These are phyloP conservation scores for Thripadectes ignobilis DNA, from an alignment of 2,797 vertebrate species.

Conservation along the genomic window DNA sequence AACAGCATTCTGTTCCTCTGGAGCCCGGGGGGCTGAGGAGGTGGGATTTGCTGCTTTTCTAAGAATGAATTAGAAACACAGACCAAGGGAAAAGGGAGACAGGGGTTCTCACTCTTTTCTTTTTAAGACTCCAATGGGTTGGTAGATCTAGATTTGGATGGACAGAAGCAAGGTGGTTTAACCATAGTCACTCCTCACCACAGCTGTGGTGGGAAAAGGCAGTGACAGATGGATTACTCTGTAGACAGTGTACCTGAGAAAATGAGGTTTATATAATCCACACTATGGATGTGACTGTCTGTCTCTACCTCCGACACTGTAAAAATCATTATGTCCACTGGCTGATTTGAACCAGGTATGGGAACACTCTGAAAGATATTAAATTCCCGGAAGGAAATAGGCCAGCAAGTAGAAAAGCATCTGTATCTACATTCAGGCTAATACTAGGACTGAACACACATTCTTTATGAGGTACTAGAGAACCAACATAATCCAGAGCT, in stretches of 20 bases:
- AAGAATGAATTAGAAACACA: background rate
- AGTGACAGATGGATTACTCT: background rate
- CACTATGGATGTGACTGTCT: accelerated
- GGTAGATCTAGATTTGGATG: background rate
- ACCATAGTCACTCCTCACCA: background rate
- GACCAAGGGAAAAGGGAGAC: background rate
- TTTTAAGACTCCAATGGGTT: background rate
- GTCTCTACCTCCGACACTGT: background rate
- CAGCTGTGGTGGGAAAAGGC: background rate
- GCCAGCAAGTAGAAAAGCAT: background rate
- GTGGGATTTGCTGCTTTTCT: constrained; percentile 9
- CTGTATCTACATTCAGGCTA: background rate
- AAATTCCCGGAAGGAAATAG: background rate
- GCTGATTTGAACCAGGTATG: background rate
- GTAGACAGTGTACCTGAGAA: background rate
- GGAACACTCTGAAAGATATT: background rate
- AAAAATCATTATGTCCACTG: background rate
- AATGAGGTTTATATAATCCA: background rate
- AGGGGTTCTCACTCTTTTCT: background rate
- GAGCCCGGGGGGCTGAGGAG: background rate
- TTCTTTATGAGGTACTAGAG: background rate
- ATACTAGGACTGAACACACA: background rate
- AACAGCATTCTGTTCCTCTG: background rate
- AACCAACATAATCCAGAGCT: background rate
- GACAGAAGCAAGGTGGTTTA: background rate